Evolutionary conservation across 1,140 invertebrate genomes (phyloP), one percentile per base, ranked within the genome.

Genomic region (Oreohelix idahoensis): DNA sequence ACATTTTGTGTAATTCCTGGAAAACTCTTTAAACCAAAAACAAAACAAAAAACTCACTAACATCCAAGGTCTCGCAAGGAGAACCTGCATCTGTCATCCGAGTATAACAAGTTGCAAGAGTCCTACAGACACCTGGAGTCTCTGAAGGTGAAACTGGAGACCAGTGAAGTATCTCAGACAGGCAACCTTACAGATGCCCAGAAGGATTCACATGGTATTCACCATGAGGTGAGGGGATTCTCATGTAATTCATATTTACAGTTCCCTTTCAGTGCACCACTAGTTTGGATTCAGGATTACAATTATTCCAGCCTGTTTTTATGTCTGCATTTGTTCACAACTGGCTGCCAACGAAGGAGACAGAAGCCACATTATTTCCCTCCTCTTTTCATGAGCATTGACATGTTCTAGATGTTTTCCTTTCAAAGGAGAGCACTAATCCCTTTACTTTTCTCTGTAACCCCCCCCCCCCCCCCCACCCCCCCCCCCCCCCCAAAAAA

Each of bases 21-120:
- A n/a, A n/a, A n/a, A n/a, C n/a, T n/a, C n/a, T n/a, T n/a, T n/a
- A n/a, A n/a, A n/a, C n/a, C n/a, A n/a, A n/a, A n/a, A n/a, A n/a
- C n/a, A n/a, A n/a, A 2, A 32, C 70, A 38, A 13, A 29, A 23
- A 71, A 70, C 29, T 15, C 2, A 32, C 13, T 70, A 70, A 23
- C 23, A 1, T 53, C 29, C 4, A 85, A 92, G 91, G 87, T 91
- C 91, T 32, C 84, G 90, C 45, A 88, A 88, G 53, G 91, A 92
- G 85, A 92, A 92, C 71, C 84, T 89, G 26, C 88, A 90, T 70
- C 83, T 92, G 49, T 90, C 90, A 20, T 85, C 88, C n/a, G 91
- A 92, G 42, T 91, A 92, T 86, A 89, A 89, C 85, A 90, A 91
- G 74, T 87, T 92, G n/a, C 90, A 92, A 84, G 91, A 92, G 79